These are phyloP conservation scores for Hypsibius dujardini DNA, from an alignment of 1,140 invertebrate genomes.

Conservation along the genomic window DNA sequence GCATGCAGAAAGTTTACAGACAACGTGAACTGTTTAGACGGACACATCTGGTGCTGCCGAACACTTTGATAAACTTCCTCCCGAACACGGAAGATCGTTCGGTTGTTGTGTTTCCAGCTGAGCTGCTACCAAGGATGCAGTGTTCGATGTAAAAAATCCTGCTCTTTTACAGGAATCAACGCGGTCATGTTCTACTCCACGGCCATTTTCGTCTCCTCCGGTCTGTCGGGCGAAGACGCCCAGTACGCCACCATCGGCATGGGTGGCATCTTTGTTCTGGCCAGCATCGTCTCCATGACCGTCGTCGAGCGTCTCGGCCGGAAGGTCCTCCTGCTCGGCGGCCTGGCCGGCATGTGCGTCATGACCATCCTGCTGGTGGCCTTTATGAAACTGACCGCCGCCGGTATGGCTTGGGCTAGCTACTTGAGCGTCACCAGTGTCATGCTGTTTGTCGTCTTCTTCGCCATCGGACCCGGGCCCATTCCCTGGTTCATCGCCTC, in stretches of 20 bases:
- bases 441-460: slow-evolving; percentile 31
- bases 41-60: no score
- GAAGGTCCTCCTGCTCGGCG: slow-evolving; percentile 54
- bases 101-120: no score
- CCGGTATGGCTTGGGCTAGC: slow-evolving; percentile 24
- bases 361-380: slow-evolving; percentile 23
- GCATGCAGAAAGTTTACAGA: no score
- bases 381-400: slow-evolving; percentile 13
- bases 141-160: no score
- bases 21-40: no score
- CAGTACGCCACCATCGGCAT: slow-evolving; percentile 56
- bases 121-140: no score
- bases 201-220: slow-evolving; percentile 51
- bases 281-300: slow-evolving; percentile 61
- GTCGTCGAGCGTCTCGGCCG: slow-evolving; percentile 65
- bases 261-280: slow-evolving; percentile 66
- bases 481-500: slow-evolving; percentile 23
- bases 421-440: slow-evolving; percentile 29
- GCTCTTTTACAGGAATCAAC: slow-evolving; percentile 45
- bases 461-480: slow-evolving; percentile 30
- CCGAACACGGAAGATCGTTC: no score
- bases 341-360: slow-evolving; percentile 29
- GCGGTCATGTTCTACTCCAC: slow-evolving; percentile 62
- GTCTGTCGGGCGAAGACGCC: slow-evolving; percentile 42
- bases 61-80: no score